Percentiles rank a stretch among this genome's conserved stretches.
phyloP scores from a whole-genome alignment of 2,888 invertebrate species.

The Perithous albicinctus region DNA sequence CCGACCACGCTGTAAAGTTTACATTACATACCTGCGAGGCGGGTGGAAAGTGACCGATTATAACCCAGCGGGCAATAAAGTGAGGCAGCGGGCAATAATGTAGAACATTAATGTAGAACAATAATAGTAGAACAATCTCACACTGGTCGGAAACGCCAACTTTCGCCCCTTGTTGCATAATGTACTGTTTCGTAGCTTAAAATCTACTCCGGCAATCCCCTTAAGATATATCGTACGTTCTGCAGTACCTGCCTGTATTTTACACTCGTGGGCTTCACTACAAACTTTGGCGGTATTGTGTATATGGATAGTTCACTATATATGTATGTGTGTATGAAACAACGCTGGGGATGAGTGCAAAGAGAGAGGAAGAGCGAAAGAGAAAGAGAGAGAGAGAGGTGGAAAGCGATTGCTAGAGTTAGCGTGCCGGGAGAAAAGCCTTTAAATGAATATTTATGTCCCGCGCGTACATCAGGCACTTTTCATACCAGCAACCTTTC shows the following conservation, averaged over 20 bases:
- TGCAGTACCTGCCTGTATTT: slow-evolving; percentile 41
- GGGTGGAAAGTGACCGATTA: no score
- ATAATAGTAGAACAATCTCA: no score
- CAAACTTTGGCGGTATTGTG: slow-evolving; percentile 28
- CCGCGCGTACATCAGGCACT: slow-evolving; percentile 29
- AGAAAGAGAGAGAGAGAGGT: background rate
- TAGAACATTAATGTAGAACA: no score
- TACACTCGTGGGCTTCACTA: slow-evolving; percentile 27
- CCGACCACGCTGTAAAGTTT: no score
- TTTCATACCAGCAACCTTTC: slow-evolving; percentile 3
- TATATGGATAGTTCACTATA: background rate
- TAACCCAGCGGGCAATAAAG: no score
- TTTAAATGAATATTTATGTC: slow-evolving; percentile 61
- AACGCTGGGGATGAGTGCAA: slow-evolving; percentile 1
- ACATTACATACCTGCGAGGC: no score
- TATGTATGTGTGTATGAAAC: slow-evolving; percentile 3
- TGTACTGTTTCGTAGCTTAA: no score
- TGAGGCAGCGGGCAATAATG: no score
- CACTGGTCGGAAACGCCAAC: no score
- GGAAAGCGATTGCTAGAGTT: slow-evolving; percentile 34
- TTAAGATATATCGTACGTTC: slow-evolving; percentile 11
- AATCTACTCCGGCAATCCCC: no score
- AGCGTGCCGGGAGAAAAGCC: slow-evolving; percentile 58
- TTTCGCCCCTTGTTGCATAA: no score
- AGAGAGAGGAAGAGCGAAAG: slow-evolving; percentile 17